Evolutionary conservation across 2,888 invertebrate species (phyloP), one percentile per base, ranked within the genome.

Genomic region (Dryobota labecula): DNA sequence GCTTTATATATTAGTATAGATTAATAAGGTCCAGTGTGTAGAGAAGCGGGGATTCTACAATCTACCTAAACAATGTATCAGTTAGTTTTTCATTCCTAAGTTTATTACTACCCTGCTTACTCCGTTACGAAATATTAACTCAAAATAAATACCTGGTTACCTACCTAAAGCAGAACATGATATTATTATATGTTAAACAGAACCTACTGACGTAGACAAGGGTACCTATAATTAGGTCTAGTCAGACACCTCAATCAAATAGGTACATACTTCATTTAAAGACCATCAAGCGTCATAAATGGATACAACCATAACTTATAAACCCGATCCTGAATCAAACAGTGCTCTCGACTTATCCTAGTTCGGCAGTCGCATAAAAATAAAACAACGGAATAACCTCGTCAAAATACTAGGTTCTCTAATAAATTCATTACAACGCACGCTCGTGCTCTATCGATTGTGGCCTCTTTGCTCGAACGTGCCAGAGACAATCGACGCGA

Each of bases 401-500:
- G 86, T 85, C 86, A 89, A 89, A 91, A 86, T 87, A 88, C 88
- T 92, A 91, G 81, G 91, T 93, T 91, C 90, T 87, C 89, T 95
- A 95, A 95, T 95, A 95, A 95, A 95, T 95, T 95, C 95, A 95
- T 95, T 95, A 95, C 94, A 92, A 94, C 94, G 94, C 95, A 93
- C 95, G 94, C 94, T 92, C 95, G 95, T 95, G 95, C 95, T 93
- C 94, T 95, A 95, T 95, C 95, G 95, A 95, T 95, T 95, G 95
- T 94, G 94, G 94, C 93, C 94, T 94, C 94, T 94, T 94, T 90
- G 90, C 92, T 88, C 94, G 94, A 94, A 95, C 95, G 95, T 95
- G 95, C 95, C 94, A 90, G 91, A 94, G 93, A 95, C 95, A 95
- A 95, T 95, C 94, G 94, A 92, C 93, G 94, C 94, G 91, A 91